Evolutionary conservation across 2,113 vertebrate genomes (phyloP), one percentile per base, ranked within the genome.

Genomic region (Acrocephalus kingi): DNA sequence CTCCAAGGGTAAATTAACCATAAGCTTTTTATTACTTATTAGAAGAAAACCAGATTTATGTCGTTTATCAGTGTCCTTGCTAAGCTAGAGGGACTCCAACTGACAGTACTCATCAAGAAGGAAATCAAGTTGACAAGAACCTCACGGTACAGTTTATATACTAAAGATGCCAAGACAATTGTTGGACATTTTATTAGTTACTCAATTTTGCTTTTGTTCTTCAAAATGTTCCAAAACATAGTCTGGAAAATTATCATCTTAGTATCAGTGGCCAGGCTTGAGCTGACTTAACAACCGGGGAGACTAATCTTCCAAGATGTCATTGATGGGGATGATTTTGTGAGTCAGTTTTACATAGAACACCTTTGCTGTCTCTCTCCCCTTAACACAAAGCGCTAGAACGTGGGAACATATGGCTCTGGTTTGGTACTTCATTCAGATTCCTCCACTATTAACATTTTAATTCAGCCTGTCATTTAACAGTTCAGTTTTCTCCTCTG

Each of bases 111-210:
- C 9, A 52, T 56, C 33, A 52, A 61, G 45, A 87, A 86, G 55
- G 25, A 62, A 62, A 25, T 27, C 33, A 28, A 61, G 5, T 13
- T 43, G 28, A 86, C 35, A 59, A 35, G 37, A 76, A 48, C 6
- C 13, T 86, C 23, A 39, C 5, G 49, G 5, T 21, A 49, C 0
- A 0, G 7, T 64, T 94, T 79, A 10, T 45, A 28, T 46, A 19
- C 4, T 74, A 31, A 72, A 82, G 20, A 35, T 48, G 10, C 5
- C 92, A 87, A 54, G 19, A 6, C 10, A 48, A 3, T 35, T 19
- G 5, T 10, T 58, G 2, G 4, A 2, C 0, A 0, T 31, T 73
- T 77, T 82, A 48, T 55, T 64, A 14, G 4, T 19, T 73, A 28
- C 6, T 24, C 71, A 48, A n/a, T 55, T 74, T 33, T 54, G 21